phyloP scores from a whole-genome alignment of 2,113 vertebrate species.

The Fukomys damarensis region DNA sequence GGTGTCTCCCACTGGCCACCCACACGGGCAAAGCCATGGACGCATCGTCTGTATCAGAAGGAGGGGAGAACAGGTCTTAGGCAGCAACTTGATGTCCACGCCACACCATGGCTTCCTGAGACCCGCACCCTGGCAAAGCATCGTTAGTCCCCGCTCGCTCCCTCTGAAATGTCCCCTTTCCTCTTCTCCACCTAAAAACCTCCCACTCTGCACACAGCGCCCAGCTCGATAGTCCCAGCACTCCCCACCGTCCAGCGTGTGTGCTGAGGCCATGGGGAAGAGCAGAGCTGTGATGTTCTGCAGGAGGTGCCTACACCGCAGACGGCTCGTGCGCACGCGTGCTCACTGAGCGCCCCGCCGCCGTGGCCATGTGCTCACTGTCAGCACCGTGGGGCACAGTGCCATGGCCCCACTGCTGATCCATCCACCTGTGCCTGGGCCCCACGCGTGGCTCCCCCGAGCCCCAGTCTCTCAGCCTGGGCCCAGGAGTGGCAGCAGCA shows the following conservation, averaged over 20 bases:
- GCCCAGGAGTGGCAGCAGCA: no score
- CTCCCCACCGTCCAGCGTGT: background rate
- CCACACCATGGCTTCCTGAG: background rate
- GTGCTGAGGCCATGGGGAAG: background rate
- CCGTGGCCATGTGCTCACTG: background rate
- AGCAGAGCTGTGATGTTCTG: background rate
- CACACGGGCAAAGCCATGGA: background rate
- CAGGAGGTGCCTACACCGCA: background rate
- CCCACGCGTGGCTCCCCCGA: background rate
- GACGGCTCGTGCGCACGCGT: background rate
- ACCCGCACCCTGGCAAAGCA: background rate
- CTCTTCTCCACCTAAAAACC: background rate
- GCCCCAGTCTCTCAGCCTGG: background rate
- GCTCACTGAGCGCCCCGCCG: background rate
- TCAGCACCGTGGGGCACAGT: background rate
- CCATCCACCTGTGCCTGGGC: background rate
- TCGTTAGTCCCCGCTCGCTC: background rate
- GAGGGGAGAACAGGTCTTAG: background rate
- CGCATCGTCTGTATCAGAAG: background rate
- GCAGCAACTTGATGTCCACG: background rate
- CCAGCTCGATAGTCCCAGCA: background rate
- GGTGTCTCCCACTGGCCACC: background rate
- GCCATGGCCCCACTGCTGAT: background rate
- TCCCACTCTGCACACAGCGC: background rate
- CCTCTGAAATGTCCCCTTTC: background rate